Conservation (phyloP, 2,888 invertebrate genomes). For the Patella pellucida region DNA sequence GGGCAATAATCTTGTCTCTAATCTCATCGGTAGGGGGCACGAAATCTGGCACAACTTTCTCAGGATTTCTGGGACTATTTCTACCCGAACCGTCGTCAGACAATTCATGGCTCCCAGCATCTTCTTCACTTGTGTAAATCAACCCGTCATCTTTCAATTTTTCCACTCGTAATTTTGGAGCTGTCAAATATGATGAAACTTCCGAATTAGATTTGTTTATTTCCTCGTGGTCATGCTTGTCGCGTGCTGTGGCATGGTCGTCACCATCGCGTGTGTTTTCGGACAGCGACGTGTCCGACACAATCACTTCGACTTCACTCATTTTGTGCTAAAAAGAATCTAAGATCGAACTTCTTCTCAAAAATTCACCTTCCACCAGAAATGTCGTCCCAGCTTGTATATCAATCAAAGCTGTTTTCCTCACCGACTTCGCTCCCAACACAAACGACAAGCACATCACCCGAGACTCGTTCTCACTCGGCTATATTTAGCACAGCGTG, state of each 20-base stretch:
- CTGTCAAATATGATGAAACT: constrained; percentile 38
- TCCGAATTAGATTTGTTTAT: constrained; percentile 35
- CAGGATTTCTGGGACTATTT: constrained; percentile 37
- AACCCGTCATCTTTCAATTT: constrained; percentile 54
- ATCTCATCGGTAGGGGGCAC: constrained; percentile 64
- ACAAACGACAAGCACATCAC: constrained; percentile 3
- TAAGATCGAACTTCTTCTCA: no score
- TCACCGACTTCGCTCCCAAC: no score
- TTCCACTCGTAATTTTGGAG: constrained; percentile 61
- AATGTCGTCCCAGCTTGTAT: no score
- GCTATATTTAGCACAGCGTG: neutral
- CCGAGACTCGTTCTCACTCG: neutral
- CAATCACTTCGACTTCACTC: constrained; percentile 3
- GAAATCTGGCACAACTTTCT: constrained; percentile 47
- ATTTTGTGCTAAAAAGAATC: neutral
- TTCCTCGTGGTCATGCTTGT: constrained; percentile 36
- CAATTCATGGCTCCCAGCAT: constrained; percentile 38
- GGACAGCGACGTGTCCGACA: constrained; percentile 3
- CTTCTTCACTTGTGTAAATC: constrained; percentile 57
- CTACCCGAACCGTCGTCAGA: constrained; percentile 48
- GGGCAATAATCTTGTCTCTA: constrained; percentile 61
- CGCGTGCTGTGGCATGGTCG: neutral
- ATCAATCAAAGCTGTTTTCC: no score
- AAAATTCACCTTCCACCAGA: no score
- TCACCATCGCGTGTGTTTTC: neutral